phyloP scores from a whole-genome alignment of 1,140 invertebrate genomes.

The Monochamus saltuarius region DNA sequence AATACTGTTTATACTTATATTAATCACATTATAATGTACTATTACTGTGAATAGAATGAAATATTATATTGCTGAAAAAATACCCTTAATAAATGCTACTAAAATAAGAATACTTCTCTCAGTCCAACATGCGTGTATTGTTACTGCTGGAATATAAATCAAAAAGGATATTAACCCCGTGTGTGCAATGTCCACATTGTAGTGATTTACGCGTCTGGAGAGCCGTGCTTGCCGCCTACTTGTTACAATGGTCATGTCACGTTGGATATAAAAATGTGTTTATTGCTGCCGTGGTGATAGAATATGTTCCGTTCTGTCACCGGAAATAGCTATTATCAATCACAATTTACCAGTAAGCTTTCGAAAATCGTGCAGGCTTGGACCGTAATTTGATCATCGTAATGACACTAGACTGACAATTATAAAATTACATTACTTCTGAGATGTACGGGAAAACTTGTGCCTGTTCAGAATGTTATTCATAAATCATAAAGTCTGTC shows the following conservation, averaged over 20 bases:
- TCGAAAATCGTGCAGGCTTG: slow-evolving; percentile 27
- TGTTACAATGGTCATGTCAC: slow-evolving; percentile 45
- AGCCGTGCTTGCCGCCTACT: slow-evolving; percentile 48
- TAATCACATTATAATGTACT: too few relatives aligned
- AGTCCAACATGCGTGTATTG: slow-evolving; percentile 27
- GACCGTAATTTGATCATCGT: slow-evolving; percentile 29
- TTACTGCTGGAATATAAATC: slow-evolving; percentile 40
- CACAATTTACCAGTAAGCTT: slow-evolving; percentile 41
- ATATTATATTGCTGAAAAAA: too few relatives aligned
- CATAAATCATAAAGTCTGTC: neutral
- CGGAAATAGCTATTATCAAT: slow-evolving; percentile 47
- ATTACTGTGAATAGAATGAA: too few relatives aligned
- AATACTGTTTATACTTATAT: too few relatives aligned
- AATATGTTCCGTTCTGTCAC: slow-evolving; percentile 41
- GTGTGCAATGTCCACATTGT: slow-evolving; percentile 49
- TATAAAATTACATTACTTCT: slow-evolving; percentile 2
- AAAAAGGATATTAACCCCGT: slow-evolving; percentile 49
- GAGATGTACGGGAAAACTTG: slow-evolving; percentile 1
- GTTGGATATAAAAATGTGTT: slow-evolving; percentile 49
- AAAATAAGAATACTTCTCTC: too few relatives aligned
- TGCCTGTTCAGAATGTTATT: neutral
- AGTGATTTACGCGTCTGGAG: slow-evolving; percentile 50
- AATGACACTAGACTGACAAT: slow-evolving; percentile 1
- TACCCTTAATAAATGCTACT: too few relatives aligned
- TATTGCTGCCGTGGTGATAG: slow-evolving; percentile 46